Base-by-base conservation (phyloP, 2,888 invertebrate species). In the Abrostola tripartita region DNA sequence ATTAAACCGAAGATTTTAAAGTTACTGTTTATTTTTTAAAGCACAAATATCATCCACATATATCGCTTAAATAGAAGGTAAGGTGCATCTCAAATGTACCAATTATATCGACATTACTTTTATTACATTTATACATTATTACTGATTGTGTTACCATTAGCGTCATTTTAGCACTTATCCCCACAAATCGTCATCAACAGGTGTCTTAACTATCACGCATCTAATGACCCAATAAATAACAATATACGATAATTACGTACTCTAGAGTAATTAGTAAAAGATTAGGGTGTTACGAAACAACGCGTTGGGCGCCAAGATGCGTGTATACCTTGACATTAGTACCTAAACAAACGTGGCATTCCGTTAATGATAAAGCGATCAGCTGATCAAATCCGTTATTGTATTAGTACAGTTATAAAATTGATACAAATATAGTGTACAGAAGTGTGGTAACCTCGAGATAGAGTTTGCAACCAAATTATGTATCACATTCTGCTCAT, bases 221-320 rank as follows among this genome's bases (percentile, higher is more conserved):
- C 76, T 76, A 78, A 77, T 76, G 72, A 71, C 65, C 69, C 71
- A 74, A 81, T 80, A 71, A 76, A 76, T 73, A 74, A 74, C 74
- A 66, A 57, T 62, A 65, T 61, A 62, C 41, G 52, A 68, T 70
- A 71, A 69, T 75, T 64, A 36, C 51, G 58, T 52, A 60, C 72
- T 73, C 41, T 37, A 44, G 51, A 6, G 49, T 61, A 66, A 76
- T 76, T 79, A 76, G 60, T 71, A 68, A 11, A 64, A 35, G 61
- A 79, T 79, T 76, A 76, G 35, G 6, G n/a, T 6, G 58, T 61
- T 63, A 60, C 52, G 41, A 68, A 61, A 74, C 51, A 42, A n/a
- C 8, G 35, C 40, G 24, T 44, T 56, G 53, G 24, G 52, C 47
- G 68, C 79, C 76, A 78, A 75, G 38, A 38, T 49, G 11, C 37